A percentile compares a stretch with the other conserved stretches of the same genome.
phyloP scores from a whole-genome alignment of 2,888 invertebrate genomes.

The Hypsopygia costalis region DNA sequence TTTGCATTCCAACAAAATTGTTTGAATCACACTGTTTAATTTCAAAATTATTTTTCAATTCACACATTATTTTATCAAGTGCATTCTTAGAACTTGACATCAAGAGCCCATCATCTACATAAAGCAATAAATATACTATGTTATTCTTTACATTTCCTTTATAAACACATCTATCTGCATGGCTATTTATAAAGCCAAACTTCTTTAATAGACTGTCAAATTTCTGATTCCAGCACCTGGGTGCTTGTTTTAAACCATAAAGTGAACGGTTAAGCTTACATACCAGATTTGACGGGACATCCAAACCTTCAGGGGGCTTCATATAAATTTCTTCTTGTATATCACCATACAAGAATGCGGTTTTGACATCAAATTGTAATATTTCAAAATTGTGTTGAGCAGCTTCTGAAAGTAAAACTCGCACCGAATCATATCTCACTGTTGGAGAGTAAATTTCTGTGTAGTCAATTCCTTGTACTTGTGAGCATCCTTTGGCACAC shows the following conservation, averaged over 20 bases:
- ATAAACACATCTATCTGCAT: slow-evolving; percentile 22
- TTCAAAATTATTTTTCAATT: slow-evolving; percentile 12
- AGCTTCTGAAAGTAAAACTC: slow-evolving; percentile 10
- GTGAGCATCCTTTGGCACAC: slow-evolving; percentile 23
- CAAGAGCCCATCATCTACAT: slow-evolving; percentile 21
- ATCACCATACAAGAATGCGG: slow-evolving; percentile 21
- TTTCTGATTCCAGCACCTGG: slow-evolving; percentile 23
- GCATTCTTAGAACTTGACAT: slow-evolving; percentile 11
- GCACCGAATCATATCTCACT: slow-evolving; percentile 22
- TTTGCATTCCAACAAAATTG: slow-evolving; percentile 17
- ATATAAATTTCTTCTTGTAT: slow-evolving; percentile 19
- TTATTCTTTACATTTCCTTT: slow-evolving; percentile 11
- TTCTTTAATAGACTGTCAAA: slow-evolving; percentile 15
- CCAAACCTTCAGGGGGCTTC: slow-evolving; percentile 12
- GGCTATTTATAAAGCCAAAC: slow-evolving; percentile 15
- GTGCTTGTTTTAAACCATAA: slow-evolving; percentile 20
- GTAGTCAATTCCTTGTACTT: slow-evolving; percentile 19
- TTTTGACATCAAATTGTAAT: slow-evolving; percentile 19
- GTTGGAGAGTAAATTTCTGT: slow-evolving; percentile 22
- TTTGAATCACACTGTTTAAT: no score
- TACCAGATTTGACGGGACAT: slow-evolving; percentile 11
- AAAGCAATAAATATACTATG: no score
- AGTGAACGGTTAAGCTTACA: slow-evolving; percentile 19
- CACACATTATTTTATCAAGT: slow-evolving; percentile 10
- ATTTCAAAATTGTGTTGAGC: slow-evolving; percentile 7